Base-by-base conservation (phyloP, 2,797 vertebrate genomes). In the Nannoperca obscura region DNA sequence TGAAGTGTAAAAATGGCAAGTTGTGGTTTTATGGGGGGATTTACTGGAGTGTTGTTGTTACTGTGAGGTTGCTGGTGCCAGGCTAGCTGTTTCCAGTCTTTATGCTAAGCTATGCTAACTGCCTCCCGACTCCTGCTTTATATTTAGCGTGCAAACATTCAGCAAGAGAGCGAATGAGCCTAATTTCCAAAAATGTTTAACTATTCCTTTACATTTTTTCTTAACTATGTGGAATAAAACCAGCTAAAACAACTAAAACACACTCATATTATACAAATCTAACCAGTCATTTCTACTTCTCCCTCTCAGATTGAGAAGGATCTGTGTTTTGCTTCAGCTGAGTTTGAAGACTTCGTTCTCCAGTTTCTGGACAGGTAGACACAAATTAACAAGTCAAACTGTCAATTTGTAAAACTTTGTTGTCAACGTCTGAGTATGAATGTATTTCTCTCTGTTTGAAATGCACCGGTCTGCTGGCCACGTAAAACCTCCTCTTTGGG, bases 311-410 rank as follows among this genome's bases (percentile, higher is more conserved):
- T 91, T 30, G 95, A 95, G 84, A 96, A 95, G 91, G 97, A 98
- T 87, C 85, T 99, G 88, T 99, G 98, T 90, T 99, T 96, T 62
- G 97, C 97, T 61, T 97, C 97, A n/a, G 97, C 97, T 69, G 96
- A 98, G 91, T 99, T 99, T 95, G 97, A 99, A 90, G 97, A 99
- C 93, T 99, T 99, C 55, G 96, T 99, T 74, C 95, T 99, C 61
- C 98, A 98, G 90, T 99, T 99, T 85, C 97, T 99, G 96, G 98
- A 99, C 93, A 97, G 98, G 98, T 99, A 91, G 79, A 80, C 38
- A 79, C 69, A 77, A 88, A 91, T 83, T 69, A 88, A 69, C 66
- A 71, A 89, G 69, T 88, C 77, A 75, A 63, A 70, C 86, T 88
- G 88, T 88, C 87, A 87, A 81, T 79, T 66, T 71, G 81, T 50